Conservation (phyloP, 2,113 vertebrate genomes). For the Macrotus californicus region DNA sequence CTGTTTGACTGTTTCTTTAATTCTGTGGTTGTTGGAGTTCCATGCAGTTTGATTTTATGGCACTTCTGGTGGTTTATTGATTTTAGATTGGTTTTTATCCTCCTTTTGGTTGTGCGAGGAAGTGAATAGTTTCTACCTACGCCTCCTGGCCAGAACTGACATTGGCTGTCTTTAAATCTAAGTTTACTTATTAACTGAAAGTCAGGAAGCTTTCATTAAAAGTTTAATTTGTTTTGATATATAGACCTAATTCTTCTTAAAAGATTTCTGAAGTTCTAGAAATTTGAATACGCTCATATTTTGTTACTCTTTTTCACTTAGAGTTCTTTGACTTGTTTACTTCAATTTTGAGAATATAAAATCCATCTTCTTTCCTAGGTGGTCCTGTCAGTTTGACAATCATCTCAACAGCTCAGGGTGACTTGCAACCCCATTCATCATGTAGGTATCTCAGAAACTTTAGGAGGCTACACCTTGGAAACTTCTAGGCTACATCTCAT, state of each 20-base stretch:
- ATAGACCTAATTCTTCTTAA: constrained; percentile 10
- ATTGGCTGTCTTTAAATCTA: neutral
- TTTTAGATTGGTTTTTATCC: no score
- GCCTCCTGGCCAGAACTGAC: neutral
- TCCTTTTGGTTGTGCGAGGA: no score
- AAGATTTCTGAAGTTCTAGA: constrained; percentile 1
- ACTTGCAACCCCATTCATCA: neutral
- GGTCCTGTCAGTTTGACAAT: neutral
- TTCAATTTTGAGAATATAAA: neutral
- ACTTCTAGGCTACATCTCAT: neutral
- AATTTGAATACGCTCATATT: neutral
- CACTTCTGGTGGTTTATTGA: no score
- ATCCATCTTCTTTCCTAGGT: constrained; percentile 6
- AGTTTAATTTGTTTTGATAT: constrained; percentile 17
- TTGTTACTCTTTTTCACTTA: neutral
- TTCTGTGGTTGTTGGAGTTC: no score
- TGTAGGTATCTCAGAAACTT: neutral
- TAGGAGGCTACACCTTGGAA: neutral
- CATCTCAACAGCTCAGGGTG: neutral
- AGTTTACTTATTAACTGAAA: neutral
- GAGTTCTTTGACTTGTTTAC: neutral
- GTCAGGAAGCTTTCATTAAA: neutral
- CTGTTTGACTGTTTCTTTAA: no score
- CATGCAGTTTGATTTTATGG: no score
- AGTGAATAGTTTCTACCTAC: no score